Base-by-base conservation (phyloP, 2,797 vertebrate genomes). In the Paratrypauchen microcephalus region DNA sequence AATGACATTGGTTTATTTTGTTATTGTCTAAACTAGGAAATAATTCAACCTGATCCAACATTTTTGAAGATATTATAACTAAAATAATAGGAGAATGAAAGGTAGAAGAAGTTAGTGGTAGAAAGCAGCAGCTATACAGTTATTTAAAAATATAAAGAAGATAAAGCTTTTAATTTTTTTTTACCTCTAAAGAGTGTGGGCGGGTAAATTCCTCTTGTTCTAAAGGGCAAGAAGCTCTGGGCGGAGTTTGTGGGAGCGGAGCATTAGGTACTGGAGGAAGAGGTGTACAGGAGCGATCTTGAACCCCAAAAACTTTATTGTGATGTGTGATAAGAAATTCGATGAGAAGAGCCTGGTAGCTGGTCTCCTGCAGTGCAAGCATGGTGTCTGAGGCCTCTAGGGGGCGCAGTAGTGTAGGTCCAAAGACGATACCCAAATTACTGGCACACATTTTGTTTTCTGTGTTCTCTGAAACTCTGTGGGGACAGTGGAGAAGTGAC, bases 401-500 rank as follows among this genome's bases (percentile, higher is more conserved):
- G 66, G 93, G 91, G 65, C 95, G 95, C 83, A 99, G 74, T 73
- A 99, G 88, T 0, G 97, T 98, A 0, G 97, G 97, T 5, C 97
- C 97, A 50, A 99, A 98, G 18, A 98, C 94, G 7, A 99, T 99
- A 26, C 97, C 97, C 88, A 99, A 75, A 83, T 98, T 99, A 78
- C 94, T 94, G 0, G 95, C 84, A 15, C 94, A 96, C 97, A 99
- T 99, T 88, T 96, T 98, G 91, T 99, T 99, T 71, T 97, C 95
- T 0, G 73, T 87, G 65, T 89, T 92, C 79, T 93, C 90, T 16
- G 97, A 95, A 73, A 98, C 95, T 88, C 97, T 99, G 83, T 52
- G 67, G 70, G 77, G 75, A 73, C n/a, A 83, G n/a, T 79, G 5
- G 65, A 32, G 47, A 30, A 56, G 6, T 3, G 21, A 55, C 6